Evolutionary conservation across 2,113 vertebrate species (phyloP).

Genomic region (Rhinolophus ferrumequinum): DNA sequence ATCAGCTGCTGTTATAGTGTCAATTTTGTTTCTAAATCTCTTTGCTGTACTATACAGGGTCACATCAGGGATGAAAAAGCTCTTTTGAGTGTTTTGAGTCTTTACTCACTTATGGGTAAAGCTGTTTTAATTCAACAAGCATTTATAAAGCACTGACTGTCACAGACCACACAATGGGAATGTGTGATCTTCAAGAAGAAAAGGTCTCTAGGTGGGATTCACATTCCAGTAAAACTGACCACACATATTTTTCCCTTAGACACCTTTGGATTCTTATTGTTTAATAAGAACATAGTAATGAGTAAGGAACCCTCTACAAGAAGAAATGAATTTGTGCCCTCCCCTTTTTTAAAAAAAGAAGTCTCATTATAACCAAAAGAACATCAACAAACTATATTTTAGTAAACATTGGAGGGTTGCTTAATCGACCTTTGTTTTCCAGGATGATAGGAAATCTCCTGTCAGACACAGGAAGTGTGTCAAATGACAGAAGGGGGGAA

Average conservation of each 20-base stretch:
- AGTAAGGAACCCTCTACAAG: slow-evolving; percentile 19
- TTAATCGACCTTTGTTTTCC: slow-evolving; percentile 74
- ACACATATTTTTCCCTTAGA: slow-evolving; percentile 24
- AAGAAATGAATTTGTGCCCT: slow-evolving; percentile 43
- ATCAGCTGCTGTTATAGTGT: slow-evolving; percentile 39
- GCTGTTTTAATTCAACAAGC: neutral
- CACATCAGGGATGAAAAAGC: slow-evolving; percentile 40
- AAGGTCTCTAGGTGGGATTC: neutral
- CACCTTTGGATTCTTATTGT: neutral
- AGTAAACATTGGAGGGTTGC: slow-evolving; percentile 28
- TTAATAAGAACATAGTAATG: slow-evolving; percentile 3
- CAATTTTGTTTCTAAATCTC: slow-evolving; percentile 37
- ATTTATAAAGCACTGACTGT: slow-evolving; percentile 30
- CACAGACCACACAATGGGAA: neutral
- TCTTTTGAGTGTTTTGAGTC: slow-evolving; percentile 41
- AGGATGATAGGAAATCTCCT: slow-evolving; percentile 48
- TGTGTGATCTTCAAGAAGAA: neutral
- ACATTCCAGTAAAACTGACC: slow-evolving; percentile 19
- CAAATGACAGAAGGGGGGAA: neutral
- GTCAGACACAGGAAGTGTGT: slow-evolving; percentile 58
- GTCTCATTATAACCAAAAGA: slow-evolving; percentile 47
- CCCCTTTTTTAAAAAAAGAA: neutral
- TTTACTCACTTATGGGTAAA: neutral
- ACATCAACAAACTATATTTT: slow-evolving; percentile 26
- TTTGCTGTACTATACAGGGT: slow-evolving; percentile 49